A percentile compares a stretch with the other conserved stretches of the same genome.
Conservation (phyloP, 1,140 invertebrate species). For the Brachionus sp. region DNA sequence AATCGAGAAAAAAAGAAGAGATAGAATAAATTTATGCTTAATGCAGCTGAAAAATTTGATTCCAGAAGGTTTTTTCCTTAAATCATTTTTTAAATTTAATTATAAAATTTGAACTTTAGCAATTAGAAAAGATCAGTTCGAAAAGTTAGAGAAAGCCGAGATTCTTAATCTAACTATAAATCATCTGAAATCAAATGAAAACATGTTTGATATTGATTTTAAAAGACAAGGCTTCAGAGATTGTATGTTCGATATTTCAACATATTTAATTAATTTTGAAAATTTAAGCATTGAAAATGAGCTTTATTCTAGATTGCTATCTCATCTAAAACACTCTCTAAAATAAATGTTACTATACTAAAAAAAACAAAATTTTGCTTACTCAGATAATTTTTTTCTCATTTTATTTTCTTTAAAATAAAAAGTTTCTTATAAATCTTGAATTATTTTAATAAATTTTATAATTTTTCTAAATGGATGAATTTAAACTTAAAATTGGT, state of each 20-base stretch:
- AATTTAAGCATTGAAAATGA: slow-evolving; percentile 5
- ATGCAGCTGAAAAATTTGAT: not conserved
- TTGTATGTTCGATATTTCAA: not conserved
- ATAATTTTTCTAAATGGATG: not conserved
- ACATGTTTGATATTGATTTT: not conserved
- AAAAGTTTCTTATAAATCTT: not conserved
- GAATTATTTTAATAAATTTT: too few relatives aligned
- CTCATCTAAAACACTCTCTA: slow-evolving; percentile 19
- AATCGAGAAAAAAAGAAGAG: slow-evolving; percentile 21
- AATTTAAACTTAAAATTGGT: slow-evolving; percentile 63
- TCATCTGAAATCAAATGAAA: not conserved
- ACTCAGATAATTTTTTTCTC: not conserved
- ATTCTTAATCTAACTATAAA: not conserved
- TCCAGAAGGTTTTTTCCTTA: slow-evolving; percentile 18
- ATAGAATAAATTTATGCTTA: not conserved
- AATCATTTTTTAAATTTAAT: not conserved
- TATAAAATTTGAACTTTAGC: not conserved
- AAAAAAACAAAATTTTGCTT: not conserved
- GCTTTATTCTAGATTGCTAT: not conserved
- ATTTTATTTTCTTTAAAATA: not conserved
- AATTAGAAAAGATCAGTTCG: slow-evolving; percentile 9
- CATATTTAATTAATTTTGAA: not conserved
- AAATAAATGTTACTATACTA: not conserved
- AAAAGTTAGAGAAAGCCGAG: slow-evolving; percentile 28
- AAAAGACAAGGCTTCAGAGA: slow-evolving; percentile 24